phyloP scores from a whole-genome alignment of 2,113 vertebrate species.

The Pao palembangensis region DNA sequence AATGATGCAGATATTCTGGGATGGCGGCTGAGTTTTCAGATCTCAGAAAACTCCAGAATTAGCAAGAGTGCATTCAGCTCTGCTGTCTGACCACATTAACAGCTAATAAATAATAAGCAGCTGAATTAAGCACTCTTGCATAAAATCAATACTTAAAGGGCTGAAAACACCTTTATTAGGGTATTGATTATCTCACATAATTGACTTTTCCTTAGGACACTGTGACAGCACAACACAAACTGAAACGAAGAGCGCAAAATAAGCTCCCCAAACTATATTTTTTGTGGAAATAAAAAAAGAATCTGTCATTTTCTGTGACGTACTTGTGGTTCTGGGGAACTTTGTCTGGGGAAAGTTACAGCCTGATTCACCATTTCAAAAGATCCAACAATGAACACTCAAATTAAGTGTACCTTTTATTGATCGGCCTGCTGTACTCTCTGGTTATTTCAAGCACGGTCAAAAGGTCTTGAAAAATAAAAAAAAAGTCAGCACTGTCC shows the following conservation, averaged over 20 bases:
- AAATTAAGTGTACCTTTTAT: not conserved
- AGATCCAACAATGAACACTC: not conserved
- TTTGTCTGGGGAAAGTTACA: not conserved
- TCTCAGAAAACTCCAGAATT: conserved; percentile 15
- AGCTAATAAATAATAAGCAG: conserved; percentile 61
- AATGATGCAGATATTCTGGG: conserved; percentile 1
- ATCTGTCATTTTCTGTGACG: too few species aligned
- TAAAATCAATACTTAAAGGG: conserved; percentile 57
- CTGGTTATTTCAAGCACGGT: conserved; percentile 23
- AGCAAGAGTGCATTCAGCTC: conserved; percentile 6
- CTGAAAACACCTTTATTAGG: conserved; percentile 48
- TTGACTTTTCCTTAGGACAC: conserved; percentile 40
- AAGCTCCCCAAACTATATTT: not conserved
- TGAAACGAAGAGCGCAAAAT: not conserved
- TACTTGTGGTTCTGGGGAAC: not conserved
- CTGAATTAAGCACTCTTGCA: conserved; percentile 42
- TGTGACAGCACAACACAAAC: conserved; percentile 20
- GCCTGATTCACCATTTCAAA: not conserved
- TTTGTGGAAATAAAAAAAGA: too few species aligned
- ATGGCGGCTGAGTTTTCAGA: too few species aligned
- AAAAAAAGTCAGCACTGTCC: conserved; percentile 3
- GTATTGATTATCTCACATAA: conserved; percentile 57
- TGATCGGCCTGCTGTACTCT: not conserved
- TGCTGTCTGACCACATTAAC: conserved; percentile 35
- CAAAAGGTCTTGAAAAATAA: not conserved